A percentile compares a stretch with the other conserved stretches of the same genome.
phyloP scores from a whole-genome alignment of 2,797 vertebrate genomes.

The Gadopsis marmoratus region DNA sequence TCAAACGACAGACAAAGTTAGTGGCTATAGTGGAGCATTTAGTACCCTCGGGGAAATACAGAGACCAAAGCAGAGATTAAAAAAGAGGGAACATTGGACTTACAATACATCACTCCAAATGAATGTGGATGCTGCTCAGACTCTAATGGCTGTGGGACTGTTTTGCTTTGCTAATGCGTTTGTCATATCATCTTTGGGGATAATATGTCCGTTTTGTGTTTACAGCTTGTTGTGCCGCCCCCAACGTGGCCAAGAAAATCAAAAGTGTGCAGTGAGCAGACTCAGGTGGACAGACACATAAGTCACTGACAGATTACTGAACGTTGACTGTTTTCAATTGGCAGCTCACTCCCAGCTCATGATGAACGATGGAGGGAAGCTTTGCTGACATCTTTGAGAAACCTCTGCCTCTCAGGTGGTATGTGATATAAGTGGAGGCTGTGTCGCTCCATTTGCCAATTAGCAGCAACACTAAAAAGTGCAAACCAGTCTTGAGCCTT shows the following conservation, averaged over 20 bases:
- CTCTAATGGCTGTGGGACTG: neutral
- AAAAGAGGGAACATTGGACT: neutral
- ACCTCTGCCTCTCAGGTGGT: slow-evolving; percentile 40
- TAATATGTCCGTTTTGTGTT: neutral
- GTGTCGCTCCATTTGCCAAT: slow-evolving; percentile 44
- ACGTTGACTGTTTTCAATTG: slow-evolving; percentile 34
- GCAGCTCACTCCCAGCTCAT: slow-evolving; percentile 39
- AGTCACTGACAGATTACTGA: slow-evolving; percentile 49
- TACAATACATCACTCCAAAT: neutral
- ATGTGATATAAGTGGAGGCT: slow-evolving; percentile 27
- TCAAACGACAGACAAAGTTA: neutral
- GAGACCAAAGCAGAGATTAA: neutral
- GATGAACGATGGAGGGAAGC: slow-evolving; percentile 42
- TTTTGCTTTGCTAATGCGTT: neutral
- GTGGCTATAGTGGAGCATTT: neutral
- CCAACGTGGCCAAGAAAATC: neutral
- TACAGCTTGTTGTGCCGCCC: neutral
- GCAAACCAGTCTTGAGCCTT: slow-evolving; percentile 63
- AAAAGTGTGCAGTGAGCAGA: neutral
- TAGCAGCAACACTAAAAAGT: slow-evolving; percentile 62
- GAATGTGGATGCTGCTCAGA: neutral
- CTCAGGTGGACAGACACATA: slow-evolving; percentile 35
- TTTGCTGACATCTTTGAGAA: slow-evolving; percentile 36
- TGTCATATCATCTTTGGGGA: neutral
- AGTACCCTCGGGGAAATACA: neutral